phyloP scores from a whole-genome alignment of 2,888 invertebrate species.

The Leptopilina drosophilae region DNA sequence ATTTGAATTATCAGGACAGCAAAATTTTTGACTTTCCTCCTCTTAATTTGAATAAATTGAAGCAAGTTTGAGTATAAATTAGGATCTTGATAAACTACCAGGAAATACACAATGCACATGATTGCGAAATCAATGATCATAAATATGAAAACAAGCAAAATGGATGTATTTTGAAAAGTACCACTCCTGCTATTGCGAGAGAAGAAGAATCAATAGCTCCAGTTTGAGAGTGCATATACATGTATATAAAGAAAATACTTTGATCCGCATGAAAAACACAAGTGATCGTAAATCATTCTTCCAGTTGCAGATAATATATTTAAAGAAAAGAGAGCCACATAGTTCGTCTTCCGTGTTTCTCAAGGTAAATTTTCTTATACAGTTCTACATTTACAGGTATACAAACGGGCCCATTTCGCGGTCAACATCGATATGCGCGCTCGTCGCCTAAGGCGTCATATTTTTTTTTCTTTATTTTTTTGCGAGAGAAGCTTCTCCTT shows the following conservation, averaged over 20 bases:
- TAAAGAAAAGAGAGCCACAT: not conserved
- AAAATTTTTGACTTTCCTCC: no score
- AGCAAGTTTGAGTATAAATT: no score
- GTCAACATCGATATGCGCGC: slow-evolving; percentile 27
- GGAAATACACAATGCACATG: no score
- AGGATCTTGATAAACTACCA: no score
- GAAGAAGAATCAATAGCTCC: not conserved
- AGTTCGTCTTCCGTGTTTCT: not conserved
- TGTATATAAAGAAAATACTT: not conserved
- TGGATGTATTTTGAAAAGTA: not conserved
- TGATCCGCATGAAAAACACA: slow-evolving; percentile 12
- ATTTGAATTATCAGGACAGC: no score
- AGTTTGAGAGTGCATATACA: not conserved
- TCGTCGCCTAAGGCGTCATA: slow-evolving; percentile 9
- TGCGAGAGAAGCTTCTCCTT: slow-evolving; percentile 36
- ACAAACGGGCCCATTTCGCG: slow-evolving; percentile 25
- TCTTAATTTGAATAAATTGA: no score
- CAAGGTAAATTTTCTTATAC: slow-evolving; percentile 16
- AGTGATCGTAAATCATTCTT: slow-evolving; percentile 21
- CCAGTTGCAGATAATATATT: not conserved
- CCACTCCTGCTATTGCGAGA: not conserved
- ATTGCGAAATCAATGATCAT: no score
- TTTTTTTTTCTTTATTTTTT: not conserved
- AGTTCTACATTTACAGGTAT: not conserved
- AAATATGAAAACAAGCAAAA: no score